phyloP scores from a whole-genome alignment of 2,113 vertebrate species.

The Myodes glareolus region DNA sequence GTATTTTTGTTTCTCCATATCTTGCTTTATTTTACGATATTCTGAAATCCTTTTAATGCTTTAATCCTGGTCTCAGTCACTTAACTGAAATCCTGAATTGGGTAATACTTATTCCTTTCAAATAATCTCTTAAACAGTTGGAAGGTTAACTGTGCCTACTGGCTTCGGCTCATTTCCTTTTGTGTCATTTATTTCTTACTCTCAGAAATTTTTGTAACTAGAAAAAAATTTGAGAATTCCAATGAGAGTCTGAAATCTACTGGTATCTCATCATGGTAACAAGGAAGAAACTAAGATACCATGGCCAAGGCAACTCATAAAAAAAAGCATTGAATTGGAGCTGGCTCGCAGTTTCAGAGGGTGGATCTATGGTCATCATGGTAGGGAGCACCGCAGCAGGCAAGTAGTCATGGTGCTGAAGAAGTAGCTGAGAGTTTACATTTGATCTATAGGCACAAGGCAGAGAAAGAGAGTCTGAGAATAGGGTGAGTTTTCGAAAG shows the following conservation, averaged over 20 bases:
- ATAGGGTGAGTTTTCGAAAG: not conserved
- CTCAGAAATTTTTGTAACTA: not conserved
- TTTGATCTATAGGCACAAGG: not conserved
- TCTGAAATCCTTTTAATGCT: slow-evolving; percentile 42
- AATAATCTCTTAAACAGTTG: not conserved
- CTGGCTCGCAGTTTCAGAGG: not conserved
- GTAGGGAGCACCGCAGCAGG: not conserved
- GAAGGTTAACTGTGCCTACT: not conserved
- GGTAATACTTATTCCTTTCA: slow-evolving; percentile 41
- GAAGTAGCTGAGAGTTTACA: not conserved
- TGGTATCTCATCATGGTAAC: too few relatives aligned
- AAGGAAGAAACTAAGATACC: too few relatives aligned
- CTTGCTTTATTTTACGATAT: slow-evolving; percentile 29
- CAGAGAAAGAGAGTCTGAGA: not conserved
- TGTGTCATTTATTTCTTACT: not conserved
- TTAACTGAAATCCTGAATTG: slow-evolving; percentile 36
- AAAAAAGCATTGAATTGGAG: not conserved
- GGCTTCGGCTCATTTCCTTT: slow-evolving; percentile 30
- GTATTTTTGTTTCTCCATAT: slow-evolving; percentile 18
- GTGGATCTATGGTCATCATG: not conserved
- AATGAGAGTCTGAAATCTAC: not conserved
- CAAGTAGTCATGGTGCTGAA: not conserved
- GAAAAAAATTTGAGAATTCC: not conserved
- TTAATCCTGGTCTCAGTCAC: slow-evolving; percentile 32
- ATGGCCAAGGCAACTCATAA: not conserved